Base-by-base conservation (phyloP, 35 echinoderm and acorn worm species). In the Nesometra sesokonis region DNA sequence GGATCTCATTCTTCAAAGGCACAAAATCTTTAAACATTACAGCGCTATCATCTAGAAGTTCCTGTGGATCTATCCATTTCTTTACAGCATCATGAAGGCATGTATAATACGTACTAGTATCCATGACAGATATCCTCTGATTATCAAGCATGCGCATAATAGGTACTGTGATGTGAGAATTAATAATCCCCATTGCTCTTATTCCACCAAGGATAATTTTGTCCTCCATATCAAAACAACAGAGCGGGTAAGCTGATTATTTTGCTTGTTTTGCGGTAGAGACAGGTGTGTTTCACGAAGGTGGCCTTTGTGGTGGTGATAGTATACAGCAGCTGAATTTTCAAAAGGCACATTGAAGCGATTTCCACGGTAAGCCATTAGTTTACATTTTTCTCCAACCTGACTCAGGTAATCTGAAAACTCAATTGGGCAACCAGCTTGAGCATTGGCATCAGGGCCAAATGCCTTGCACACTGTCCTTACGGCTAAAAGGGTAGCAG, bases 261-360 rank as follows among this genome's bases (percentile, higher is more conserved):
- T n/a, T n/a, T n/a, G n/a, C n/a, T n/a, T n/a, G n/a, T n/a, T n/a
- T n/a, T n/a, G n/a, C n/a, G n/a, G n/a, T n/a, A n/a, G n/a, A n/a
- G n/a, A n/a, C n/a, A n/a, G n/a, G n/a, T n/a, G n/a, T n/a, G n/a
- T n/a, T n/a, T n/a, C n/a, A n/a, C n/a, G n/a, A n/a, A n/a, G n/a
- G n/a, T n/a, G n/a, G n/a, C n/a, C n/a, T n/a, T n/a, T n/a, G n/a
- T n/a, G n/a, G n/a, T n/a, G n/a, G n/a, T n/a, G n/a, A n/a, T n/a
- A n/a, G n/a, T n/a, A n/a, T n/a, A n/a, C n/a, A n/a, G n/a, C n/a
- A n/a, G 76, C 81, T 0, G 30, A 76, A 77, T 87, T 93, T 35
- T 78, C 81, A 36, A 93, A 93, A 21, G 91, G 91, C n/a, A 90
- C 43, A 86, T 90, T 90, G 38, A 93, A 93, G 15, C 92, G 32